Evolutionary conservation across 2,888 invertebrate species (phyloP).

Genomic region (Drosophila ezoana): DNA sequence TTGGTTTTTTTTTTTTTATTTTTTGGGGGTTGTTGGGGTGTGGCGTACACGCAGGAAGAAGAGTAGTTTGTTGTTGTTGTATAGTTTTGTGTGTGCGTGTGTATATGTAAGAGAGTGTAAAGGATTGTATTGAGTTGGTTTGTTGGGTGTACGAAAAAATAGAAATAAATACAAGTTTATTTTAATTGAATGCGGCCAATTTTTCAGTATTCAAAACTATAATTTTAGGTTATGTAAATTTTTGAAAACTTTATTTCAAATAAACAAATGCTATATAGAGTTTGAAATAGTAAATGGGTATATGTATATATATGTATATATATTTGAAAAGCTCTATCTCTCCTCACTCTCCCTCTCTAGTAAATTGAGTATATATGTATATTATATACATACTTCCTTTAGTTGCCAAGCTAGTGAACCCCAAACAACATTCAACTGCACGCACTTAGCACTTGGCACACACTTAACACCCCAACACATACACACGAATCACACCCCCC

Average conservation of each 20-base stretch:
- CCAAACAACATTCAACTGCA: slow-evolving; percentile 9
- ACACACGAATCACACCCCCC: neutral
- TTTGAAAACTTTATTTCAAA: slow-evolving; percentile 13
- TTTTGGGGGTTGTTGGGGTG: slow-evolving; percentile 25
- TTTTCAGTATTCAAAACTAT: slow-evolving; percentile 35
- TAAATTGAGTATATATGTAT: neutral
- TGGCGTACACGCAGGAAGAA: slow-evolving; percentile 34
- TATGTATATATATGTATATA: too few relatives aligned
- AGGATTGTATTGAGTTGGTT: slow-evolving; percentile 28
- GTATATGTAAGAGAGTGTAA: slow-evolving; percentile 26
- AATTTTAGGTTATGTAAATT: slow-evolving; percentile 1
- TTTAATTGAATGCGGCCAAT: slow-evolving; percentile 59
- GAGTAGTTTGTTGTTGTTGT: slow-evolving; percentile 22
- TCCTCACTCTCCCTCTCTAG: too few relatives aligned
- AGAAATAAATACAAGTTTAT: slow-evolving; percentile 58
- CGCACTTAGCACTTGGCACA: slow-evolving; percentile 46
- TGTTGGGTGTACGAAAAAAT: slow-evolving; percentile 49
- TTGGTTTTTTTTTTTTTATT: slow-evolving; percentile 20
- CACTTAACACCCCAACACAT: slow-evolving; percentile 49
- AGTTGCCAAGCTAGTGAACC: slow-evolving; percentile 21
- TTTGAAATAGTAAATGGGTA: neutral
- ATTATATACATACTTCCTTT: neutral
- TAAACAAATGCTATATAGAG: neutral
- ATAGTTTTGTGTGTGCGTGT: slow-evolving; percentile 22
- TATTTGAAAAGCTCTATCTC: too few relatives aligned